Percentiles rank a stretch among this genome's conserved stretches.
phyloP scores from a whole-genome alignment of 1,140 invertebrate genomes.

The Teleogryllus occipitalis region DNA sequence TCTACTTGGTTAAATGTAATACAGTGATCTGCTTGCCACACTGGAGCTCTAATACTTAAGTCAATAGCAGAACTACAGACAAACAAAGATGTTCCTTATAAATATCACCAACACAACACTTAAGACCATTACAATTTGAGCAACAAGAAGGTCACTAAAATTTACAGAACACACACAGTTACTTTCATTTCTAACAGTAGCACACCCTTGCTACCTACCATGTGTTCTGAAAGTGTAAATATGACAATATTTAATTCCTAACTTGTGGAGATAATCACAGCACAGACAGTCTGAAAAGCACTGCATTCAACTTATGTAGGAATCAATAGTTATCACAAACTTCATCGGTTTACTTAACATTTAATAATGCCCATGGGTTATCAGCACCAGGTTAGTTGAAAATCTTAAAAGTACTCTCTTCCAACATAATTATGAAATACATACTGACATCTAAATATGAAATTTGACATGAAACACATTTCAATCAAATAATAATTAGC shows the following conservation, averaged over 20 bases:
- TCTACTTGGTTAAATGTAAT: neutral
- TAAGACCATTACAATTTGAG: neutral
- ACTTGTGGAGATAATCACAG: neutral
- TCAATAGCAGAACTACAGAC: neutral
- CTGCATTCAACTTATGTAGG: neutral
- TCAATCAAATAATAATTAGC: neutral
- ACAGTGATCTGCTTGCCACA: neutral
- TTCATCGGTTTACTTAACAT: neutral
- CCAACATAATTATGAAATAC: neutral
- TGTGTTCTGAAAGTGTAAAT: neutral
- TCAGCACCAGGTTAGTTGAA: neutral
- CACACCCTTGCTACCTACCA: no score
- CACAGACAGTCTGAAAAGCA: neutral
- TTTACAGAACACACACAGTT: no score
- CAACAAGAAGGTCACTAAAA: neutral
- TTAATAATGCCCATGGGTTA: neutral
- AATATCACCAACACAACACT: neutral
- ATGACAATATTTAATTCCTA: neutral
- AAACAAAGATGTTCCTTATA: neutral
- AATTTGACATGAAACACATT: neutral
- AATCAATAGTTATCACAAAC: constrained; percentile 1
- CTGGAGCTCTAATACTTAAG: neutral
- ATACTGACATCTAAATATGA: neutral
- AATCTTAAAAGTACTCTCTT: neutral
- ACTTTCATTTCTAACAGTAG: no score